Base-by-base conservation (phyloP, 30 jellyfish, hydroid and myxozoan genomes). In the Aurelia sp. region DNA sequence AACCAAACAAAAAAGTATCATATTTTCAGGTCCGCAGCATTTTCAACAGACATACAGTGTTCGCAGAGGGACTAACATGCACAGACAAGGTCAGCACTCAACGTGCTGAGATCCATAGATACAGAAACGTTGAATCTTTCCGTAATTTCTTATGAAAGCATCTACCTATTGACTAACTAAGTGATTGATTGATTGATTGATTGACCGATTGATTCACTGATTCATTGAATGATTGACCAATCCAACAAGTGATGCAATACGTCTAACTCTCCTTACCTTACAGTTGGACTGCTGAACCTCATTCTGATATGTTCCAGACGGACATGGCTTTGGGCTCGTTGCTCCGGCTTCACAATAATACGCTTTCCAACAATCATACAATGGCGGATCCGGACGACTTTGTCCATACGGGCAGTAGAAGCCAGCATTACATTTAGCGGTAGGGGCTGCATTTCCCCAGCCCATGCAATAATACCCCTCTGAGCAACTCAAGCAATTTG, bases 331-430 rank as follows among this genome's bases (percentile, higher is more conserved):
- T 0, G 92, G 97, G 8, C 15, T 33, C n/a, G 88, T 31, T 17
- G 98, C 55, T 4, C 98, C 98, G 11, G 84, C 51, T 38, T 51
- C 85, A 55, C 99, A 96, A 70, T 67, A 96, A 83, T 90, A 77
- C 1, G 97, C 99, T 33, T 83, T 81, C 82, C 93, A 55, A 61
- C 99, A 96, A 53, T 55, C 78, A 77, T 40, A 87, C 8, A 89
- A 27, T 13, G 91, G 91, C 9, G 99, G 99, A 30, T 85, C 96
- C 11, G 92, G 74, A 13, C 93, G 87, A 55, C 53, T 47, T 66
- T 96, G 99, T 52, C 97, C 97, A 11, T 53, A 74, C 35, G 99
- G 99, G 64, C 99, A 96, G 72, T 96, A 96, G 76, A 78, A 96
- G 22, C 98, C 96, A 5, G 98, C 96, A 72, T 18, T 57, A 68